Base-by-base conservation (phyloP, 2,113 vertebrate genomes). In the Oplegnathus fasciatus region DNA sequence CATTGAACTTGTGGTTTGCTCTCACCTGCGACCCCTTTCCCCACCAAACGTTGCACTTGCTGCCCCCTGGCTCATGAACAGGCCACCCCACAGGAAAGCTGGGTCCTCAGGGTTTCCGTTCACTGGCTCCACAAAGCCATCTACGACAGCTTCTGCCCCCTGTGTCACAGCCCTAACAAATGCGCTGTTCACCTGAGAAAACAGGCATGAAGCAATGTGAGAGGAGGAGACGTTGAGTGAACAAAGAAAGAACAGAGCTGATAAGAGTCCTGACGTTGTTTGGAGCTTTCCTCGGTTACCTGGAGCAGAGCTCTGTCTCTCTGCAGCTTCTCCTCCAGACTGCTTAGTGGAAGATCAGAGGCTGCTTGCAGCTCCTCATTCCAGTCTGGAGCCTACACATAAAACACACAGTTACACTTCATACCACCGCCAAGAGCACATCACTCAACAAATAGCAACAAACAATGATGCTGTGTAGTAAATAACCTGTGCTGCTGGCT, bases 321-420 rank as follows among this genome's bases (percentile, higher is more conserved):
- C 70, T 93, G 93, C 50, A 96, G 88, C 80, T 95, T 94, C 89
- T 97, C 95, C 81, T 96, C 95, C 78, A 94, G 76, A 52, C 66
- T 94, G 60, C 86, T 86, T 46, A 93, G 88, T 9, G 96, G 95
- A 58, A 96, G 95, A 91, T 96, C 95, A 91, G 94, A 92, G 74
- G 96, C 95, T 40, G 90, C 91, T 79, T 97, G 96, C 70, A 97
- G 71, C 88, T 97, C 96, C 84, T 97, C 96, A 83, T 97, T 97
- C 96, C 96, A 97, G 82, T 97, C 96, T 81, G 96, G 94, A 72
- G 90, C 88, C 96, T 97, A 37, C 0, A 5, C 2, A 75, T 24
- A 55, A 58, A 34, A 65, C n/a, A 68, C 10, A 20, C 52, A 64
- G 30, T 78, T 66, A 73, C 2, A 73, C 3, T 5, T 3, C 42